Percentiles rank a stretch among this genome's conserved stretches.
phyloP scores from a whole-genome alignment of 1,140 invertebrate genomes.

The Anagrus nilaparvatae region DNA sequence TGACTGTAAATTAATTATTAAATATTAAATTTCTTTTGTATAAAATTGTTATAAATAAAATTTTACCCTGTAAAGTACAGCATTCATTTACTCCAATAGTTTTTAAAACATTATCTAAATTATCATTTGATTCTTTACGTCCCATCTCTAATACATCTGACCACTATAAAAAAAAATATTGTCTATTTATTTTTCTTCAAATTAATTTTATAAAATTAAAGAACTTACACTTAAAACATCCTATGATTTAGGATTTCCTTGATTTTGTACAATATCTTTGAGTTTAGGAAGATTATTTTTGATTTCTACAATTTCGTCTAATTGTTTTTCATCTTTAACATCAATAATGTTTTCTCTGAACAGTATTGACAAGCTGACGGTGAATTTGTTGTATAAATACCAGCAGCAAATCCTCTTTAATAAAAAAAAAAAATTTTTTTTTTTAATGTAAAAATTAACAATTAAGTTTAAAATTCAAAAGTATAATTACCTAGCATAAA shows the following conservation, averaged over 20 bases:
- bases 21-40: constrained; percentile 21
- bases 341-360: constrained; percentile 71
- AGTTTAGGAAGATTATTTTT: constrained; percentile 59
- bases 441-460: too few relatives aligned
- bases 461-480: too few relatives aligned
- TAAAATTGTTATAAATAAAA: constrained; percentile 64
- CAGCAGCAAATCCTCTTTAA: constrained; percentile 69
- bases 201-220: too few relatives aligned
- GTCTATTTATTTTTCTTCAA: too few relatives aligned
- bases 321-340: constrained; percentile 78
- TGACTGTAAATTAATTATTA: constrained; percentile 48
- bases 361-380: constrained; percentile 73
- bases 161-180: constrained; percentile 72
- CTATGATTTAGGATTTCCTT: constrained; percentile 48
- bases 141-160: constrained; percentile 67
- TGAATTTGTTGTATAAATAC: constrained; percentile 87
- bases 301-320: constrained; percentile 72
- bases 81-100: constrained; percentile 75
- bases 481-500: constrained; percentile 83
- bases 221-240: constrained; percentile 55
- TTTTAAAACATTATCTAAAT: constrained; percentile 58
- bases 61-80: constrained; percentile 80
- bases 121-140: constrained; percentile 54
- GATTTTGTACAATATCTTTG: constrained; percentile 79
- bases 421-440: constrained; percentile 21